Base-by-base conservation (phyloP, 1,140 invertebrate genomes). In the Notospermus geniculatus region DNA sequence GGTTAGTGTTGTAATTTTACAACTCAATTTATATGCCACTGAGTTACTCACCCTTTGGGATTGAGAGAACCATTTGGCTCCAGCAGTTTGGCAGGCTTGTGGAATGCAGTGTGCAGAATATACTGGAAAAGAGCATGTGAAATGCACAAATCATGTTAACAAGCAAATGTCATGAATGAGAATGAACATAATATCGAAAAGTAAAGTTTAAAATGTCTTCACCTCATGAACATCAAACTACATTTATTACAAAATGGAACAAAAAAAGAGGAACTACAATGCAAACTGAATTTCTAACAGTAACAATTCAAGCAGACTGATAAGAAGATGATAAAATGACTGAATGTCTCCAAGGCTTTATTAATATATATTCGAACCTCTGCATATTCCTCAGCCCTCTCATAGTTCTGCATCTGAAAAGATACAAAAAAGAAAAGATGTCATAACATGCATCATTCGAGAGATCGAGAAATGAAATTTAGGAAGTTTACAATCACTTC, bases 371-470 rank as follows among this genome's bases (percentile, higher is more conserved):
- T 7, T 36, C 32, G 32, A 36, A 36, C 46, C 46, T 50, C 46
- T 23, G 46, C 25, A 50, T 50, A 50, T 50, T 50, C 46, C n/a
- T 50, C 46, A 50, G 46, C 25, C 25, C n/a, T 50, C n/a, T 5
- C 46, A 50, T 50, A 27, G 25, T 27, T 50, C 25, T 19, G 46
- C 46, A 50, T 50, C 46, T 50, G 46, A 36, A 36, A 15, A 36
- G 15, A 15, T 36, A 15, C 4, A 36, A 36, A 36, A 36, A n/a
- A n/a, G n/a, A n/a, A n/a, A n/a, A n/a, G n/a, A n/a, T n/a, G n/a
- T n/a, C n/a, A n/a, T n/a, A n/a, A n/a, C n/a, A n/a, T n/a, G n/a
- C n/a, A n/a, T n/a, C n/a, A n/a, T n/a, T n/a, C n/a, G n/a, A n/a
- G n/a, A n/a, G n/a, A n/a, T n/a, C n/a, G n/a, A n/a, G n/a, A n/a